Percentiles rank a stretch among this genome's conserved stretches.
These are phyloP conservation scores for Cyanoderma ruficeps DNA, from an alignment of 2,113 vertebrate genomes.

Conservation along the genomic window DNA sequence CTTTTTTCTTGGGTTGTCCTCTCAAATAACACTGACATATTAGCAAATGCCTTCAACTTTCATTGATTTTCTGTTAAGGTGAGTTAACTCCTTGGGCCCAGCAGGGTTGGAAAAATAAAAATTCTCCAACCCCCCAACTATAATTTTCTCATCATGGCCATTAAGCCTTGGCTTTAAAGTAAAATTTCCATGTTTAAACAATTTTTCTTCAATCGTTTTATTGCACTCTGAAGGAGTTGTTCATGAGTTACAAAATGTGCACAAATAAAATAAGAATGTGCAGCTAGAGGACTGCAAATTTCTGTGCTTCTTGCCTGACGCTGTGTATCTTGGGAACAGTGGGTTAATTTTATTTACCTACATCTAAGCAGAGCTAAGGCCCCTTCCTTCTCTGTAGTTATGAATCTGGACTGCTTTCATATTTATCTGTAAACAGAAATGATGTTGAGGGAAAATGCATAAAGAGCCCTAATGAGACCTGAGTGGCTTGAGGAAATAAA, in stretches of 20 bases:
- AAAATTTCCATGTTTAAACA: not conserved
- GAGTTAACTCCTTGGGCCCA: not conserved
- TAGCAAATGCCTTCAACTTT: not conserved
- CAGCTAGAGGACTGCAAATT: not conserved
- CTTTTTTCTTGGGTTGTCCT: not conserved
- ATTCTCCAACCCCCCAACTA: accelerated
- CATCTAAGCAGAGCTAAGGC: not conserved
- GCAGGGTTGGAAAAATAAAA: not conserved
- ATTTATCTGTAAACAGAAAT: conserved; percentile 7
- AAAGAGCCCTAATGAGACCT: not conserved
- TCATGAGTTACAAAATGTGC: not conserved
- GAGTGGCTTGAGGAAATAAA: conserved; percentile 17
- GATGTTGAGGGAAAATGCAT: not conserved
- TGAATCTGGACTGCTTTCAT: not conserved
- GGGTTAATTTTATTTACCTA: not conserved
- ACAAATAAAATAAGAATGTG: not conserved
- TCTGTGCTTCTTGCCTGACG: not conserved
- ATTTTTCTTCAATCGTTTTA: not conserved
- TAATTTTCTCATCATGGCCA: not conserved
- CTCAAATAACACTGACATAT: not conserved
- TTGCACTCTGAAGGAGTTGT: not conserved
- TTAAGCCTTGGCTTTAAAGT: not conserved
- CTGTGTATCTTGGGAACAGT: not conserved
- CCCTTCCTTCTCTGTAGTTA: not conserved
- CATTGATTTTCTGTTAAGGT: not conserved